Evolutionary conservation across 2,888 invertebrate genomes (phyloP), one percentile per base, ranked within the genome.

Genomic region (Brachyopa scutellaris): DNA sequence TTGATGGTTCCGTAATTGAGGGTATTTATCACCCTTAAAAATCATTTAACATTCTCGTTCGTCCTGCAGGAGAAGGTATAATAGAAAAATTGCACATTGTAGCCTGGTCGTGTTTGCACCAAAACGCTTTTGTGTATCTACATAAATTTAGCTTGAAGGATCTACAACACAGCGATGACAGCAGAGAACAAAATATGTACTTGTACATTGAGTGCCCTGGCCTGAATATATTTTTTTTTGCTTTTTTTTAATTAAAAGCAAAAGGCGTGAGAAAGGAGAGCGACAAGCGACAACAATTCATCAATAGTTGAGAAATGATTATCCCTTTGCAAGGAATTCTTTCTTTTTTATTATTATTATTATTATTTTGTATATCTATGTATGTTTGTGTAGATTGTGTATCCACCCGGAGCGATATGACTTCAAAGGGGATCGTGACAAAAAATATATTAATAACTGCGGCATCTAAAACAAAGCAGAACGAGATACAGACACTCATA

Each of bases 21-120:
- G 73, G 47, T 55, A 73, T 67, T 73, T 73, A 79, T 73, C 79
- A 74, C 74, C 67, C 73, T 80, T 80, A 74, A 62, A 59, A 74
- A 80, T 74, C 74, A 74, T 80, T 80, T 80, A 74, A 57, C 67
- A 67, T 67, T 53, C 61, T 61, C 15, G 19, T 53, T 42, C 31
- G 31, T 62, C 17, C 49, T 51, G 40, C 31, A 9, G 47, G 15
- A 23, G 19, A 74, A n/a, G 26, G 6, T 5, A 80, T 69, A 67
- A 80, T n/a, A 80, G 62, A 80, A 57, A 74, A 47, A 80, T 80
- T 74, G 73, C 67, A 74, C 72, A 72, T 45, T 53, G 51, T 62
- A 23, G 17, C 62, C 11, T n/a, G n/a, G 26, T 26, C 55, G 38
- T 47, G 26, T 26, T 47, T 19, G 53, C 31, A 61, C 21, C 4